These are phyloP conservation scores for Ashinkailepas kermadecensis DNA, from an alignment of 2,888 invertebrate species.

Conservation along the genomic window DNA sequence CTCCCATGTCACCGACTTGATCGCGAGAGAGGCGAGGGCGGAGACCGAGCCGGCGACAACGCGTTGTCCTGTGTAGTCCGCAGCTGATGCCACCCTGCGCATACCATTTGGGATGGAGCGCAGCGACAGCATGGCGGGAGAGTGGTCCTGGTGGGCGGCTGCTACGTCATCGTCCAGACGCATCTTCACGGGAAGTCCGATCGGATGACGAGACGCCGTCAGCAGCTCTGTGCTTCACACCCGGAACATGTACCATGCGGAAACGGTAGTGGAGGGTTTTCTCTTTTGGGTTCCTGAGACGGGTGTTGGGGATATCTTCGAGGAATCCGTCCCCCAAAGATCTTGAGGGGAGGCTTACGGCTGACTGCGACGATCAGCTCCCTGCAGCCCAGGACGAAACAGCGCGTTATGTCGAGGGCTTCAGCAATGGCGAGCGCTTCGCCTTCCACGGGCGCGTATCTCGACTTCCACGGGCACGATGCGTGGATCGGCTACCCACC, in stretches of 20 bases:
- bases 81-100: too few species aligned
- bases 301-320: not conserved
- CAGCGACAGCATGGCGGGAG: too few species aligned
- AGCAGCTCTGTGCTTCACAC: not conserved
- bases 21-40: not conserved
- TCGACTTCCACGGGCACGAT: not conserved
- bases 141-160: too few species aligned
- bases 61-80: too few species aligned
- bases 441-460: not conserved
- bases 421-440: not conserved
- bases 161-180: not conserved
- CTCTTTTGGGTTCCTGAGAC: not conserved
- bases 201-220: not conserved
- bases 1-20: constrained; percentile 23
- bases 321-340: constrained; percentile 14
- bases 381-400: not conserved
- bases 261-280: constrained; percentile 1
- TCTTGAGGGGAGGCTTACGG: not conserved
- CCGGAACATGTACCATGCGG: not conserved
- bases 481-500: not conserved
- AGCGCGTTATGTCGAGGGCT: not conserved
- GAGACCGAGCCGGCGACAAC: too few species aligned
- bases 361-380: not conserved
- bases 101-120: too few species aligned
- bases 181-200: not conserved